phyloP scores from a whole-genome alignment of 1,140 invertebrate species.

The Drosophila tropicalis region DNA sequence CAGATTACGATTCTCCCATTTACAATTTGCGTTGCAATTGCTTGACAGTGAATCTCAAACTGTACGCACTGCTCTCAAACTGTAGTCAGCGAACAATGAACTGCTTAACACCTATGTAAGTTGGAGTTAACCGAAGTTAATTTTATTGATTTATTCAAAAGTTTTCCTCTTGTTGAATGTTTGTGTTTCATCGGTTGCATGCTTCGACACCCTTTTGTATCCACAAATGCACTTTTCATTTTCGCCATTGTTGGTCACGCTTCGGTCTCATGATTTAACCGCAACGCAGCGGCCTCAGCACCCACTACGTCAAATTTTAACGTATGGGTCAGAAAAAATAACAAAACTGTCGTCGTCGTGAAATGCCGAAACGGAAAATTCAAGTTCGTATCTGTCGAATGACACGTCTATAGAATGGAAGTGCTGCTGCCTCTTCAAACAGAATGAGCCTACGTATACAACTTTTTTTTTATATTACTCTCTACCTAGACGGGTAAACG shows the following conservation, averaged over 20 bases:
- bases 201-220: conserved; percentile 31
- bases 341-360: conserved; percentile 27
- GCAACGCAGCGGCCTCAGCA: conserved; percentile 24
- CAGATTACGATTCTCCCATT: conserved; percentile 20
- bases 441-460: conserved; percentile 35
- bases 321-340: conserved; percentile 25
- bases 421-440: background rate
- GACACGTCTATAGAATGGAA: conserved; percentile 55
- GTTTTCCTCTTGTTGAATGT: conserved; percentile 7
- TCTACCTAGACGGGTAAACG: background rate
- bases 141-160: conserved; percentile 58
- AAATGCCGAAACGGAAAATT: conserved; percentile 38
- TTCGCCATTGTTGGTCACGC: conserved; percentile 55
- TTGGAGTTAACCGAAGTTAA: conserved; percentile 14
- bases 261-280: conserved; percentile 46
- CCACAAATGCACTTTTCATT: conserved; percentile 5
- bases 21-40: conserved; percentile 9
- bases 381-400: conserved; percentile 50
- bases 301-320: conserved; percentile 40
- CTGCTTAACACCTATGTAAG: conserved; percentile 6
- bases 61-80: background rate
- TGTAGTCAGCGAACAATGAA: conserved; percentile 53
- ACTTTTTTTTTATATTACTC: conserved; percentile 6
- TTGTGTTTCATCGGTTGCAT: conserved; percentile 21
- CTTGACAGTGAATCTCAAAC: conserved; percentile 21